Evolutionary conservation across 1,140 invertebrate species (phyloP), one percentile per base, ranked within the genome.

Genomic region (Temnothorax nylanderi): DNA sequence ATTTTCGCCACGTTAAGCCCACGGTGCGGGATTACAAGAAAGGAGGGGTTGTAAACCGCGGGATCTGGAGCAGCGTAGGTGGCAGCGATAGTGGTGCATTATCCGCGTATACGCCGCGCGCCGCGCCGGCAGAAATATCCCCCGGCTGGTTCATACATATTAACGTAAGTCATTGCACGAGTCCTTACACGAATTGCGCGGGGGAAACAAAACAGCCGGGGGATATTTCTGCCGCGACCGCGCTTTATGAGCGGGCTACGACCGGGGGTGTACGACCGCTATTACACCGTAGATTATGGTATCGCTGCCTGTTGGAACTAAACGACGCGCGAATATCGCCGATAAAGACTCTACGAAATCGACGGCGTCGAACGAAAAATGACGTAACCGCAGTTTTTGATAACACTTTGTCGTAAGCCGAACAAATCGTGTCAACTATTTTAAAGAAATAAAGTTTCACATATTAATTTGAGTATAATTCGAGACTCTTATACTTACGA

Each of bases 141-240:
- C 65, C 37, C 37, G 78, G 65, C 51, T 58, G 80, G 80, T 84
- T 84, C 69, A 84, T 84, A 74, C 80, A 84, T 84, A 84, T 84
- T 84, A 84, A 84, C 80, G 54, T 49, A 74, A 84, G 80, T 84
- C 80, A 84, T 75, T 74, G 80, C 65, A 16, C 80, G 41, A 21
- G 44, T 37, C 69, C 32, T 74, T 84, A 84, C 56, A 21, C 54
- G 69, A 49, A 64, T 11, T 58, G 72, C 21, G 64, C 82, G 41
- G 54, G 44, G 41, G 41, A 72, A 74, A 84, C 58, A 82, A 88
- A 87, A 77, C 72, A 32, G 60, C 49, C 49, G 51, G 37, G 60
- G 62, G 75, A 84, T 74, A 26, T 26, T 26, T 26, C 26, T 26
- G 26, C 26, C 67, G 67, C 41, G 54, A 60, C 26, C 54, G 41